Evolutionary conservation across 2,888 invertebrate species (phyloP).

Genomic region (Drosophila prostipennis): DNA sequence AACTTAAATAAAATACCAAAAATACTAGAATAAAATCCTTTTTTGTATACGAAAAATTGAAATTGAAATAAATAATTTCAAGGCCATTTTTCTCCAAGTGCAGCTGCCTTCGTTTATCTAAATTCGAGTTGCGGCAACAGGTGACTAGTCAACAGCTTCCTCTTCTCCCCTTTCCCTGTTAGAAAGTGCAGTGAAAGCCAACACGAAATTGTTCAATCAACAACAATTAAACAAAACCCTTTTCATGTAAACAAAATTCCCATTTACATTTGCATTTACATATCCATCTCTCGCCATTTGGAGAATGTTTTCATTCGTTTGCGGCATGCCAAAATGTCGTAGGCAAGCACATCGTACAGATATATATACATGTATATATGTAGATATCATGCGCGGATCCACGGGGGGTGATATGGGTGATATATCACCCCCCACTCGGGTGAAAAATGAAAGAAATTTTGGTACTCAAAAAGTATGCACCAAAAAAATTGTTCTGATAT

Average conservation of each 20-base stretch:
- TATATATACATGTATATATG: neutral
- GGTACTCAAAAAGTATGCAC: too few species aligned
- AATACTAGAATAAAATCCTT: too few species aligned
- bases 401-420: too few species aligned
- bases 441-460: too few species aligned
- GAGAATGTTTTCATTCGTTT: slow-evolving; percentile 32
- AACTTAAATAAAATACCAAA: too few species aligned
- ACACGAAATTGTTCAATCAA: slow-evolving; percentile 53
- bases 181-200: slow-evolving; percentile 75
- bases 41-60: too few species aligned
- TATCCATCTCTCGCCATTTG: slow-evolving; percentile 14
- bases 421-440: too few species aligned
- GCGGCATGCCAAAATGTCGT: slow-evolving; percentile 33
- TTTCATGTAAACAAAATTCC: slow-evolving; percentile 36
- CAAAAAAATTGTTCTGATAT: too few species aligned
- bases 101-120: slow-evolving; percentile 7
- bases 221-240: slow-evolving; percentile 66
- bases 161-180: slow-evolving; percentile 25
- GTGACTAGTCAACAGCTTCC: slow-evolving; percentile 17
- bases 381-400: too few species aligned
- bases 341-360: slow-evolving; percentile 6
- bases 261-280: slow-evolving; percentile 19
- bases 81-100: neutral
- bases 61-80: too few species aligned
- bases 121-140: slow-evolving; percentile 17